Evolutionary conservation across 2,888 invertebrate species (phyloP).

Genomic region (Baccha elongata): DNA sequence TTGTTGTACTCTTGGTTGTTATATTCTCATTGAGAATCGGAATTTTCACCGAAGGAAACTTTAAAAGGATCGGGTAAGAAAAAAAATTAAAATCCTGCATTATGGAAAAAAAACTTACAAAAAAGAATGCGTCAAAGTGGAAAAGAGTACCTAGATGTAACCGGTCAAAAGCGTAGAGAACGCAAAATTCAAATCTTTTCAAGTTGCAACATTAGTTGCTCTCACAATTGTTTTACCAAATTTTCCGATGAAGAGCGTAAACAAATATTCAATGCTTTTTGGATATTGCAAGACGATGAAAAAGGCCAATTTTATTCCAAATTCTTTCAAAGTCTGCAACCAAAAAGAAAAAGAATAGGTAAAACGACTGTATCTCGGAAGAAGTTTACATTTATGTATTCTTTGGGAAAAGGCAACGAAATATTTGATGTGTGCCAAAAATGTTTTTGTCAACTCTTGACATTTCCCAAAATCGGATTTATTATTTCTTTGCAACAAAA

Average conservation of each 20-base stretch:
- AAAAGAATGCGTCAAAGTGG: constrained; percentile 20
- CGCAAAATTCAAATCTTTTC: constrained; percentile 5
- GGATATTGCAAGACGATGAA: constrained; percentile 5
- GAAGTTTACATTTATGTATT: constrained; percentile 10
- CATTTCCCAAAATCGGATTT: constrained; percentile 6
- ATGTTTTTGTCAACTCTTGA: constrained; percentile 26
- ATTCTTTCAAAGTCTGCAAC: too few relatives aligned
- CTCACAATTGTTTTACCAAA: constrained; percentile 9
- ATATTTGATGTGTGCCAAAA: constrained; percentile 26
- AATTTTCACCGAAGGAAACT: constrained; percentile 14
- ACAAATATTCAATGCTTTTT: constrained; percentile 5
- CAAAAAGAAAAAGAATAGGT: not conserved
- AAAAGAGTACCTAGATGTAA: not conserved
- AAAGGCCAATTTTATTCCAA: constrained; percentile 24
- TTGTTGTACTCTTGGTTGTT: not conserved
- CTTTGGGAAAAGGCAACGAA: too few relatives aligned
- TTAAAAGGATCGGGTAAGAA: constrained; percentile 21
- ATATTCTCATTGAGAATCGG: not conserved
- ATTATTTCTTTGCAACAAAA: constrained; percentile 8
- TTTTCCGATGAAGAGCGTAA: constrained; percentile 8
- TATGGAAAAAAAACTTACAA: constrained; percentile 17
- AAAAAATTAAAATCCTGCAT: constrained; percentile 4
- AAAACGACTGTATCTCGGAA: not conserved
- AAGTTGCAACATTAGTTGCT: constrained; percentile 3
- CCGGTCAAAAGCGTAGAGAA: constrained; percentile 9